Conservation (phyloP, 2,113 vertebrate species). For the Vicugna pacos region DNA sequence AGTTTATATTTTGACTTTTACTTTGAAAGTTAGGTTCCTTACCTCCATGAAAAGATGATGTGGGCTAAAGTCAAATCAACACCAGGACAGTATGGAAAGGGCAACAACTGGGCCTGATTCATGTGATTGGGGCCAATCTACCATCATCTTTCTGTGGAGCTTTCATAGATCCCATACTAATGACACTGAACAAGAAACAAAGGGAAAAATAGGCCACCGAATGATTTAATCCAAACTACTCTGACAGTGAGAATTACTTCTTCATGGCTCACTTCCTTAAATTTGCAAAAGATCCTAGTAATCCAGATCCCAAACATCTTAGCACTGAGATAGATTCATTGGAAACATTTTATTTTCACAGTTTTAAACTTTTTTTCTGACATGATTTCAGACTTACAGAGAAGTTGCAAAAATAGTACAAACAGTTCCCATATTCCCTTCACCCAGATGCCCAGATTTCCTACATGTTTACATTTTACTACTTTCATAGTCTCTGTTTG, state of each 20-base stretch:
- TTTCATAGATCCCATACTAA: neutral
- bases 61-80: neutral
- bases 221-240: constrained; percentile 1
- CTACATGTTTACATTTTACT: neutral
- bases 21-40: constrained; percentile 22
- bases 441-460: neutral
- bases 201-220: neutral
- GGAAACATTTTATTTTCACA: neutral
- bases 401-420: constrained; percentile 2
- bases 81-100: neutral
- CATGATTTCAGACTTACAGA: neutral
- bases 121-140: neutral
- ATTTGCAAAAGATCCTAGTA: neutral
- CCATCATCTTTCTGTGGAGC: neutral
- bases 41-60: constrained; percentile 14
- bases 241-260: neutral
- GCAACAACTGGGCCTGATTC: neutral
- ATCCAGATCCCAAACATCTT: constrained; percentile 3
- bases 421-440: constrained; percentile 13
- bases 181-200: neutral
- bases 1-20: constrained; percentile 40
- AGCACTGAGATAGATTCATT: neutral
- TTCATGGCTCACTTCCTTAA: constrained; percentile 6
- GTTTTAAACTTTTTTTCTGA: neutral
- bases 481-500: neutral